These are phyloP conservation scores for Drosophila histrio DNA, from an alignment of 2,888 invertebrate species.

Conservation along the genomic window DNA sequence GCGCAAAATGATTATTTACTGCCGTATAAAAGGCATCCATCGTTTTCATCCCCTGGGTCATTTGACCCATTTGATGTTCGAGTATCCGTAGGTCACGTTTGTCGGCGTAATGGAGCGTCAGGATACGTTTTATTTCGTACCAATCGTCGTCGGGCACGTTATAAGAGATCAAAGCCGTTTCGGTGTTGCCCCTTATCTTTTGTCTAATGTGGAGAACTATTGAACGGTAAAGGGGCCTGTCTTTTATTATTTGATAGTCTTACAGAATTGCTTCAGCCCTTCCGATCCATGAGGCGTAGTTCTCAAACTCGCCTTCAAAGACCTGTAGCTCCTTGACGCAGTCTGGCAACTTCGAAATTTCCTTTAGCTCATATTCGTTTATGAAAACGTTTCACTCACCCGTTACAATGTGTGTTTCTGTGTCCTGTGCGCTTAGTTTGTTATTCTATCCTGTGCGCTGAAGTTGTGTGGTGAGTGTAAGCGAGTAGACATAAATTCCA, in stretches of 20 bases:
- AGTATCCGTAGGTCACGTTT: background rate
- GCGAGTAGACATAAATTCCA: too few species aligned
- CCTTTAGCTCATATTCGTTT: background rate
- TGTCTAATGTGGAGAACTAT: slow-evolving; percentile 1
- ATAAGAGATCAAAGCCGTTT: background rate
- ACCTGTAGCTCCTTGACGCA: too few species aligned
- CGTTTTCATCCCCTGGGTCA: too few species aligned
- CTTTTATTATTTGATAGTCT: background rate
- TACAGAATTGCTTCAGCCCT: background rate
- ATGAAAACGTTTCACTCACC: too few species aligned
- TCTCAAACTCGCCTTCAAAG: background rate
- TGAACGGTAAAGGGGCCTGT: slow-evolving; percentile 3
- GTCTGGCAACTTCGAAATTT: background rate
- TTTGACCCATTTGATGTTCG: too few species aligned
- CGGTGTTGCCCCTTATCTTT: slow-evolving; percentile 4
- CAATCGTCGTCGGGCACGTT: background rate
- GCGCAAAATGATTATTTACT: background rate
- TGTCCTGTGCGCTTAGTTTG: too few species aligned
- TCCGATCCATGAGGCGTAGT: slow-evolving; percentile 2
- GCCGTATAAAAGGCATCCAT: background rate
- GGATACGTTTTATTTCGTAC: too few species aligned
- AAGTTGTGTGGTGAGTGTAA: too few species aligned
- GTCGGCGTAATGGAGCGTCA: background rate
- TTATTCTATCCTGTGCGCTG: too few species aligned
- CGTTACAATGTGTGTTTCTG: too few species aligned